These are phyloP conservation scores for Amphipyra tragopoginis DNA, from an alignment of 2,888 invertebrate species.

Conservation along the genomic window DNA sequence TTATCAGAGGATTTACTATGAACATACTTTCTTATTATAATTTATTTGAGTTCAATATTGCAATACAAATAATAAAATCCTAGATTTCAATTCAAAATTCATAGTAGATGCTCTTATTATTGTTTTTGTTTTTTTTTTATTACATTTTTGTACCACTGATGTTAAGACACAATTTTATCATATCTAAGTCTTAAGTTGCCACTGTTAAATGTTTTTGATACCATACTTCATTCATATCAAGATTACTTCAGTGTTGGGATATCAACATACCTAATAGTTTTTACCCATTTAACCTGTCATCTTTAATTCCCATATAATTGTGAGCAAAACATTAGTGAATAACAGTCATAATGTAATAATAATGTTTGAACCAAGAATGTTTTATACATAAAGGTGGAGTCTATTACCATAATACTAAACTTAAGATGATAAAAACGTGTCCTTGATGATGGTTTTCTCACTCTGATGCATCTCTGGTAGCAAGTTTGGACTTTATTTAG, in stretches of 20 bases:
- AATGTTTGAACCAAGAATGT: neutral
- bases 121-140: conserved; percentile 6
- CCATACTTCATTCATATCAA: conserved; percentile 2
- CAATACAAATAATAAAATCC: neutral
- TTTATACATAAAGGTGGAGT: neutral
- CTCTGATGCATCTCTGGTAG: too few relatives aligned
- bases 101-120: conserved; percentile 29
- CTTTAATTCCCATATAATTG: too few relatives aligned
- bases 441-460: too few relatives aligned
- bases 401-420: neutral
- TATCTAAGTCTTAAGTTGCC: conserved; percentile 7
- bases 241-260: conserved; percentile 11
- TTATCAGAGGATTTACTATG: conserved; percentile 23
- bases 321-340: too few relatives aligned
- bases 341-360: too few relatives aligned
- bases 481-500: too few relatives aligned
- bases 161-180: conserved; percentile 7
- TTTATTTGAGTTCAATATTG: neutral
- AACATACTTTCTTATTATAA: conserved; percentile 24
- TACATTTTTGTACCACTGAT: conserved; percentile 6
- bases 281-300: conserved; percentile 25
- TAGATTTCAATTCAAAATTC: conserved; percentile 18
- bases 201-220: conserved; percentile 20
- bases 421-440: neutral
- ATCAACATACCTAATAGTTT: conserved; percentile 8